Evolutionary conservation across 2,888 invertebrate genomes (phyloP), one percentile per base, ranked within the genome.

Genomic region (Meandrusa payeni): DNA sequence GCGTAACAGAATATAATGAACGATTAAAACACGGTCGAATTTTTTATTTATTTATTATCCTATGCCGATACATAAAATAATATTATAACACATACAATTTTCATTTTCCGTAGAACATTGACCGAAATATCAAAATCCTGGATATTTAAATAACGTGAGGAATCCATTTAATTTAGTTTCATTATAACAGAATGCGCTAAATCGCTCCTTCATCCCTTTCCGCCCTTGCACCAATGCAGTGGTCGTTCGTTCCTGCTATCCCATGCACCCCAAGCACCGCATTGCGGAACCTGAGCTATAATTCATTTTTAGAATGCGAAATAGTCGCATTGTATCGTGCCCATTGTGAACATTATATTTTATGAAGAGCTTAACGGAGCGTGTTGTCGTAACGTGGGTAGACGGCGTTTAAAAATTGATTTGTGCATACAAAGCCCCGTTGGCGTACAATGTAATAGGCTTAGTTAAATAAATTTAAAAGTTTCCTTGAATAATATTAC

Each of bases 261-360:
- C 82, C 76, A 78, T 81, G 78, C 72, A n/a, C n/a, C n/a, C n/a
- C n/a, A 62, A 67, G 76, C 55, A 81, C 83, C 83, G 86, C 86
- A 86, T 73, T 86, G 86, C 86, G 81, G 81, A 76, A 76, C 74
- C 56, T 68, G 65, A 64, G 69, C 77, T 69, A 83, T 83, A 83
- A 74, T 71, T 83, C 81, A 85, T 73, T 77, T 80, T 81, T 79
- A 76, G 74, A 76, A 78, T 64, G 73, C 75, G 69, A 70, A 76
- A 74, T 71, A 68, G 65, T 70, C 65, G 65, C 62, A 69, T 76
- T 77, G 70, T 66, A 69, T 69, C 68, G 64, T 51, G 62, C 53
- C 71, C 69, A 76, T 78, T 78, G 77, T 81, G 70, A 57, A 71
- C 74, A 73, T 67, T 60, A 55, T 60, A 64, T 65, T 76, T 74